Evolutionary conservation across 2,888 invertebrate genomes (phyloP).

Genomic region (Dysmachus trigonus): DNA sequence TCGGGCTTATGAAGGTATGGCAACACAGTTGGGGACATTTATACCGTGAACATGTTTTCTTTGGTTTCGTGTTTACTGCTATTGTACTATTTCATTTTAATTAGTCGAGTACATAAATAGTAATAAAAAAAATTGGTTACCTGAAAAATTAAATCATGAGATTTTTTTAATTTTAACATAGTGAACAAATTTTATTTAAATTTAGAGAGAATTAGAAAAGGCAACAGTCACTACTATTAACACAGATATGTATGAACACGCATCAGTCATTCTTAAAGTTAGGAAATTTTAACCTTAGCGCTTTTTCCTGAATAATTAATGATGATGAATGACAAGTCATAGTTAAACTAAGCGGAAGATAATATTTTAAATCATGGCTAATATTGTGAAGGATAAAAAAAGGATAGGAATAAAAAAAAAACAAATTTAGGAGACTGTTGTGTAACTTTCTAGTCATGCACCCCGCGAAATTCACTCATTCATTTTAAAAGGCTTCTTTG

Average conservation of each 20-base stretch:
- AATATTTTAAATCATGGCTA: no score
- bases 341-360: no score
- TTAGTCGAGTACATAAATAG: not conserved
- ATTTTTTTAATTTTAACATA: not conserved
- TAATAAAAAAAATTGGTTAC: no score
- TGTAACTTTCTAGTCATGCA: no score
- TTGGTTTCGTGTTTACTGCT: not conserved
- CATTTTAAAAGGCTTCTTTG: no score
- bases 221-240: not conserved
- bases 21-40: not conserved
- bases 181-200: not conserved
- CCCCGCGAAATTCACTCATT: no score
- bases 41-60: not conserved
- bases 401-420: no score
- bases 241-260: not conserved
- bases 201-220: not conserved
- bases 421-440: no score
- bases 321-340: no score
- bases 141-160: no score
- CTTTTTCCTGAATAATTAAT: not conserved
- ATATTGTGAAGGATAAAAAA: no score
- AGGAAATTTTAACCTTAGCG: not conserved
- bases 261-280: not conserved
- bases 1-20: not conserved
- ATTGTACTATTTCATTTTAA: not conserved